Conservation (phyloP, 2,888 invertebrate species). For the Himalopsyche japonica region DNA sequence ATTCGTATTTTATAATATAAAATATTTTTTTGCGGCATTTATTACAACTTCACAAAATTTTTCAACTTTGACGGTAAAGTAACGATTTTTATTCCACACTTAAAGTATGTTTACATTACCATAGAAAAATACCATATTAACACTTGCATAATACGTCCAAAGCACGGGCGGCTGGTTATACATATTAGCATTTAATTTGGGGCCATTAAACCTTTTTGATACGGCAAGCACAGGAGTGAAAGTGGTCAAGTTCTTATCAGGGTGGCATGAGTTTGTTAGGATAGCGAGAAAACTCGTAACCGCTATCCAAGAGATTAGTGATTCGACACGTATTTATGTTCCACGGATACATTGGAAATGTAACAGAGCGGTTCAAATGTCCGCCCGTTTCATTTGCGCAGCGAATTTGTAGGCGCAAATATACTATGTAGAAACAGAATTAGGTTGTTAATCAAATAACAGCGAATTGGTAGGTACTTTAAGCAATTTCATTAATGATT, state of each 20-base stretch:
- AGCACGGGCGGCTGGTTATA: not conserved
- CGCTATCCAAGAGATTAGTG: slow-evolving; percentile 37
- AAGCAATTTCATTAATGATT: too few relatives aligned
- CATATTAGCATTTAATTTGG: not conserved
- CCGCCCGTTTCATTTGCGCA: too few relatives aligned
- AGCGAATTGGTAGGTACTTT: too few relatives aligned
- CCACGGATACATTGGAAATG: not conserved
- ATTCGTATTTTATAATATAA: too few relatives aligned
- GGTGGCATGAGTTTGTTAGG: slow-evolving; percentile 3
- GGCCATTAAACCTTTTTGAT: not conserved
- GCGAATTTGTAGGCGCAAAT: too few relatives aligned
- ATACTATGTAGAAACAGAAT: too few relatives aligned
- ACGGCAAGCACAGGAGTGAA: not conserved
- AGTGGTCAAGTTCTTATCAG: not conserved
- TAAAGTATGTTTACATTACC: not conserved
- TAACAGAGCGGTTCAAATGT: not conserved
- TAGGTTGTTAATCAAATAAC: too few relatives aligned
- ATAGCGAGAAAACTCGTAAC: slow-evolving; percentile 5
- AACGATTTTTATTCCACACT: not conserved
- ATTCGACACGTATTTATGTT: slow-evolving; percentile 31
- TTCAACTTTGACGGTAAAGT: too few relatives aligned
- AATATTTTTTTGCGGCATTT: too few relatives aligned
- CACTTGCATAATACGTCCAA: not conserved
- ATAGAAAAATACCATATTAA: not conserved
- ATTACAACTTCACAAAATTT: too few relatives aligned